Base-by-base conservation (phyloP, 2,797 vertebrate genomes). In the Dendrocincla tyrannina region DNA sequence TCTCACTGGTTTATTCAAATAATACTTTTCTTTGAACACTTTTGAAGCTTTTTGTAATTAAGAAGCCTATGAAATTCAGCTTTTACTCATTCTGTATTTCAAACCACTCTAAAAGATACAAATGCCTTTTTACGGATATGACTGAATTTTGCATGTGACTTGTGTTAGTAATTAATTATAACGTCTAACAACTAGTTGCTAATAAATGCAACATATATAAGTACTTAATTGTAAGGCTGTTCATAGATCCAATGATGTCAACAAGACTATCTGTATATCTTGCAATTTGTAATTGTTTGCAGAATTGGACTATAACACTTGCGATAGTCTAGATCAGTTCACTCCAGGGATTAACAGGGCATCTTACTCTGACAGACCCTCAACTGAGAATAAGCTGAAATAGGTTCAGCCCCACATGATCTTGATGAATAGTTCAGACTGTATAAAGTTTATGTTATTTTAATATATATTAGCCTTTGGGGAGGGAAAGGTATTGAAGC, bases 391-490 rank as follows among this genome's bases (percentile, higher is more conserved):
- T 67, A 80, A 68, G 10, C 41, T 85, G 56, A 58, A 88, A 85
- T 70, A 83, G 8, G 11, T 88, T 93, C 4, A 1, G 39, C 66
- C 72, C 63, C 37, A 49, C 32, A 53, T 64, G 64, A 76, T 79
- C 53, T 77, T 89, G 60, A 89, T 85, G 82, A 92, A 67, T 73
- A 80, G 53, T 88, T 84, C 76, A 81, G 58, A 35, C 35, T 75
- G 25, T 75, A 72, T 84, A 69, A 95, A 86, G 69, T 95, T 91
- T 88, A n/a, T 80, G 64, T 91, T 92, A 68, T 83, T 96, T 95
- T 77, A 91, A 83, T 77, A 68, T 75, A 91, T n/a, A 75, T 80
- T 76, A 92, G 27, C 73, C 33, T 91, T 94, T 95, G 74, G 39
- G 50, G 82, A 93, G 56, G 76, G 42, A 94, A 86, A 93, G 60